These are phyloP conservation scores for Ciona savignyi DNA, from an alignment of 23 tunicate species.

Conservation along the genomic window DNA sequence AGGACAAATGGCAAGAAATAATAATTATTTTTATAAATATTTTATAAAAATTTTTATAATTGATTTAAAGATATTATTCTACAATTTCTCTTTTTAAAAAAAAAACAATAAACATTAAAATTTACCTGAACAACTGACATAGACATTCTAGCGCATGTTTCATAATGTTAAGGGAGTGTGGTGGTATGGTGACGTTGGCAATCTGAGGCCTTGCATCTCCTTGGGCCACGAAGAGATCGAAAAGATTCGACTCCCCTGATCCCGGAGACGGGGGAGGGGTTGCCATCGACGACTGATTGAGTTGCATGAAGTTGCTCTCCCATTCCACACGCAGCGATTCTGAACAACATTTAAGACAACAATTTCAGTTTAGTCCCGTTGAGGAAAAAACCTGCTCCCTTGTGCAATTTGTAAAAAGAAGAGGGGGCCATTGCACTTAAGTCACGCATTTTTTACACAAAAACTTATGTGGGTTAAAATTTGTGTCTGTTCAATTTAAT, in stretches of 20 bases:
- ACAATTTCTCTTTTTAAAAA: background rate
- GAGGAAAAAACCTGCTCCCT: too few species aligned
- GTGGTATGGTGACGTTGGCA: slow-evolving; percentile 7
- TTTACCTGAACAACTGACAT: slow-evolving; percentile 73
- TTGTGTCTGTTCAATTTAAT: too few species aligned
- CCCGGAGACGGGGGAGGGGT: slow-evolving; percentile 79
- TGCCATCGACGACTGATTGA: slow-evolving; percentile 23
- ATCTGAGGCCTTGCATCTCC: slow-evolving; percentile 11
- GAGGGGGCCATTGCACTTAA: too few species aligned
- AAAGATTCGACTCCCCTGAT: slow-evolving; percentile 28
- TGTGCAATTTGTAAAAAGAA: too few species aligned
- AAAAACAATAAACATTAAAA: background rate
- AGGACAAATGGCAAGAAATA: too few species aligned
- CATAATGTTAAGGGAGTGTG: slow-evolving; percentile 30
- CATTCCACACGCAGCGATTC: slow-evolving; percentile 52
- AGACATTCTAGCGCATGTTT: slow-evolving; percentile 58
- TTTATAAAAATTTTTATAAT: too few species aligned
- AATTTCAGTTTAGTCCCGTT: too few species aligned
- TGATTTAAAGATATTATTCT: background rate
- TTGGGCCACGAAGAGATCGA: slow-evolving; percentile 34
- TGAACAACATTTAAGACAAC: background rate
- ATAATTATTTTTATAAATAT: too few species aligned
- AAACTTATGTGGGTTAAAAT: too few species aligned
- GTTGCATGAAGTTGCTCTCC: slow-evolving; percentile 31
- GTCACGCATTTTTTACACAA: too few species aligned